A percentile compares a stretch with the other conserved stretches of the same genome.
Evolutionary conservation across 2,888 invertebrate genomes (phyloP).

Genomic region (Lamellibrachia columna): DNA sequence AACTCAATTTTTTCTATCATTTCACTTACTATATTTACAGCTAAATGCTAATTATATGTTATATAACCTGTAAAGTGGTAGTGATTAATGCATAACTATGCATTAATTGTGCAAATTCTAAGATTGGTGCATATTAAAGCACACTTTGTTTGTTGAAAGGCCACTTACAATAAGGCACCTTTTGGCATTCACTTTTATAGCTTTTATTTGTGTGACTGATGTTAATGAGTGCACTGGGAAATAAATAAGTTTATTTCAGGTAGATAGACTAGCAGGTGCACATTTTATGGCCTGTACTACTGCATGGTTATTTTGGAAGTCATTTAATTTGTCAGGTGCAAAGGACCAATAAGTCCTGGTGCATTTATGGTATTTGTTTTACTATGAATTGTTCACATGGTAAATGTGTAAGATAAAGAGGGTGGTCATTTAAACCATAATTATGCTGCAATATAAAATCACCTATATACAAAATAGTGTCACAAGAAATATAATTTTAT

Average conservation of each 20-base stretch:
- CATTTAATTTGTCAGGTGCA: neutral
- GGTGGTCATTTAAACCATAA: neutral
- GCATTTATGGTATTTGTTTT: neutral
- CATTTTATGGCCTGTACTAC: neutral
- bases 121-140: neutral
- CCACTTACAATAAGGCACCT: neutral
- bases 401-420: neutral
- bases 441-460: neutral
- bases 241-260: neutral
- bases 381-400: neutral
- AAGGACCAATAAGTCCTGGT: neutral
- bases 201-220: neutral
- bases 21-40: neutral
- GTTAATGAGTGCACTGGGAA: conserved; percentile 9
- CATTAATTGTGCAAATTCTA: neutral
- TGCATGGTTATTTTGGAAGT: neutral
- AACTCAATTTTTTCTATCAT: neutral
- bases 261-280: neutral
- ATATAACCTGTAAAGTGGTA: neutral
- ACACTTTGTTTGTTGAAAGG: neutral
- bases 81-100: neutral
- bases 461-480: neutral
- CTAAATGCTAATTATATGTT: neutral
- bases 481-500: neutral
- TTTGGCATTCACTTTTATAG: neutral